A percentile compares a stretch with the other conserved stretches of the same genome.
Conservation (phyloP, 2,113 vertebrate species). For the Microtus montanus region DNA sequence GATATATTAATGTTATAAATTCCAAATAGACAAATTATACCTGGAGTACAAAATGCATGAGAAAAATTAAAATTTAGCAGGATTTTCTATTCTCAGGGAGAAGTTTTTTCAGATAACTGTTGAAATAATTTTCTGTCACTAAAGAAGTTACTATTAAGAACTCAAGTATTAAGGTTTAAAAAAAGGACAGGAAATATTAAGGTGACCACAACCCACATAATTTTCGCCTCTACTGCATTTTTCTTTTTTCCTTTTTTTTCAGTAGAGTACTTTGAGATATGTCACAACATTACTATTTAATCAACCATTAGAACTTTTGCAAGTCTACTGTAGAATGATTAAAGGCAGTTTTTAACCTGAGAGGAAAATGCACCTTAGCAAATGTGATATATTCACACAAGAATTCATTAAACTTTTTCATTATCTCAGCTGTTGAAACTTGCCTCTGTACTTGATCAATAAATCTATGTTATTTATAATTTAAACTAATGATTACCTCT, state of each 20-base stretch:
- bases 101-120: background rate
- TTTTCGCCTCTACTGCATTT: background rate
- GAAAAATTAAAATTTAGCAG: background rate
- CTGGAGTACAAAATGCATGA: background rate
- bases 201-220: background rate
- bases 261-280: background rate
- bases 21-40: background rate
- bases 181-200: constrained; percentile 6
- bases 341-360: constrained; percentile 57
- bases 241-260: background rate
- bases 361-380: constrained; percentile 54
- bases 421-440: constrained; percentile 55
- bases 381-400: constrained; percentile 62
- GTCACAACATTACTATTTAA: constrained; percentile 55
- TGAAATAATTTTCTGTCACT: background rate
- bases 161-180: background rate
- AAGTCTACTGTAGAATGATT: constrained; percentile 49
- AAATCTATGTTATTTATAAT: constrained; percentile 66
- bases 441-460: constrained; percentile 56
- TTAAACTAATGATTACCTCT: constrained; percentile 63
- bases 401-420: constrained; percentile 69
- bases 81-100: background rate
- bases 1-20: background rate
- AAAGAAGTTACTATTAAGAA: background rate
- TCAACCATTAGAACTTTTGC: constrained; percentile 63